Base-by-base conservation (phyloP, 2,797 vertebrate genomes). In the Notoglanidium macrostoma region DNA sequence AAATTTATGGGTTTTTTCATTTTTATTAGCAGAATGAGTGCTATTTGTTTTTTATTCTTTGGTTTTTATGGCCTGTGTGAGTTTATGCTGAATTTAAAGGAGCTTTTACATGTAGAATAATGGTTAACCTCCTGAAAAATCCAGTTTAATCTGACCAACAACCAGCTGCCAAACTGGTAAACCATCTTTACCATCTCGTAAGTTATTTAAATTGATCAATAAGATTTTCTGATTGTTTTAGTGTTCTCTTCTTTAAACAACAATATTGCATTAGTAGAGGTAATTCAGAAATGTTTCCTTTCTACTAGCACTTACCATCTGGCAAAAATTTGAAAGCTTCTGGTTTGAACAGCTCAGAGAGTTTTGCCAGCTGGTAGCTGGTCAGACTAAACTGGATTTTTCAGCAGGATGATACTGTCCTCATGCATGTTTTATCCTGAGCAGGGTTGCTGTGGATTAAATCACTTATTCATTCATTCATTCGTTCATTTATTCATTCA, bases 21-120 rank as follows among this genome's bases (percentile, higher is more conserved):
- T 76, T 79, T 86, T 87, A 86, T 65, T 5, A 86, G 87, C 67
- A 76, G 68, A 68, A 63, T 68, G 61, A 44, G 40, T 44, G 32
- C 49, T 35, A 40, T 57, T 21, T 29, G 0, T n/a, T 44, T 57
- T 76, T 54, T 79, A 7, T 49, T 49, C 9, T 81, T 26, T 63
- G 17, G 26, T 15, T 67, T 83, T 19, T 65, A 65, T 65, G 46
- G n/a, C 29, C 59, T 83, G 21, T 54, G 32, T 61, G 32, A 5
- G 35, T 29, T 86, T 80, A 32, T 12, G 6, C 65, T 59, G n/a
- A 68, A 19, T 23, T 61, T 72, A 81, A 55, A 83, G 35, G 11
- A 68, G 19, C 32, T 78, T 84, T 85, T 85, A 40, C 26, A 26
- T 70, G 35, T 9, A 72, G 32, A 78, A 40, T 15, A 72, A 84